Conservation (phyloP, 2,888 invertebrate species). For the Ctena decussata region DNA sequence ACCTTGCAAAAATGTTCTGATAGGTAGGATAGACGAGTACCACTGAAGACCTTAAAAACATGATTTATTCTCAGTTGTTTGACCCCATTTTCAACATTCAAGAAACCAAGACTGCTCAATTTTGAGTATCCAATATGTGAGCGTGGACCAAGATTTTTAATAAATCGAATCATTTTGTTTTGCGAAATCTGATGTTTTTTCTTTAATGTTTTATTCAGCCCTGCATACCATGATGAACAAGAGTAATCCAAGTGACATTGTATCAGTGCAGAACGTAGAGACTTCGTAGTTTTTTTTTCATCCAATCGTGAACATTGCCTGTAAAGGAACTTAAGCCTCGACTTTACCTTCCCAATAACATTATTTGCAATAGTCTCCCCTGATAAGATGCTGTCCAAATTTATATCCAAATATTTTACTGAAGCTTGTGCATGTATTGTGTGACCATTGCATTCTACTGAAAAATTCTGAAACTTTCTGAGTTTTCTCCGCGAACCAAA, state of each 20-base stretch:
- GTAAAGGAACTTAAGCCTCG: slow-evolving; percentile 6
- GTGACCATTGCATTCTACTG: slow-evolving; percentile 20
- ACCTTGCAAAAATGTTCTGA: not conserved
- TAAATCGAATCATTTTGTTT: not conserved
- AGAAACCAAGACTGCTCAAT: too few species aligned
- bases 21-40: not conserved
- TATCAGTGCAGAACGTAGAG: too few species aligned
- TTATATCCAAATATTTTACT: not conserved
- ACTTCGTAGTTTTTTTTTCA: not conserved
- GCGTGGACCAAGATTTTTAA: not conserved
- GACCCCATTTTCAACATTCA: too few species aligned
- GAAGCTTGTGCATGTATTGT: not conserved
- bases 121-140: not conserved
- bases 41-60: not conserved
- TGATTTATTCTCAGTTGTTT: too few species aligned
- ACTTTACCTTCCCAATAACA: slow-evolving; percentile 5
- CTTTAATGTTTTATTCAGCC: not conserved
- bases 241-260: not conserved
- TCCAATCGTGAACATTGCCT: not conserved
- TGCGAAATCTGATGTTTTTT: not conserved
- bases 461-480: not conserved
- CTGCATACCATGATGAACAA: not conserved
- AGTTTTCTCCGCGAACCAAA: slow-evolving; percentile 17
- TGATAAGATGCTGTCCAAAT: slow-evolving; percentile 6
- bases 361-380: slow-evolving; percentile 17